Evolutionary conservation across 2,797 vertebrate species (phyloP).

Genomic region (Coccyzus lansbergi): DNA sequence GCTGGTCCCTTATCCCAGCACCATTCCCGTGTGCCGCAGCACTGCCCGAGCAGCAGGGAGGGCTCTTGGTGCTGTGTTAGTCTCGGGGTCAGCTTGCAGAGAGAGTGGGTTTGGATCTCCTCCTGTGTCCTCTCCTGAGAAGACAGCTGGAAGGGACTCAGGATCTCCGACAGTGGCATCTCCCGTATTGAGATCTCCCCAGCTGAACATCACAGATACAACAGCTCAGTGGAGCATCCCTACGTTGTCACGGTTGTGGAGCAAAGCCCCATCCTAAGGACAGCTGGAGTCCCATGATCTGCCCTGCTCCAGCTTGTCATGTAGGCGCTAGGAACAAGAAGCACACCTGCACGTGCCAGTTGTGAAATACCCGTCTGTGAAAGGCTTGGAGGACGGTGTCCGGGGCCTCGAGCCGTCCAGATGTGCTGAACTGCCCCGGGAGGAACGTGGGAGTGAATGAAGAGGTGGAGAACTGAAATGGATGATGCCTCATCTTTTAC

Average conservation of each 20-base stretch:
- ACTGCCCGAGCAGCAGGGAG: neutral
- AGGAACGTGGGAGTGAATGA: neutral
- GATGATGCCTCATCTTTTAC: neutral
- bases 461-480: neutral
- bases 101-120: neutral
- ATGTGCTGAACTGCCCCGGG: neutral
- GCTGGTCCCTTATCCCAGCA: neutral
- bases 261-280: rapidly evolving
- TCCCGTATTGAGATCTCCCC: neutral
- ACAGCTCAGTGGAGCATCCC: neutral
- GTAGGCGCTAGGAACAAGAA: neutral
- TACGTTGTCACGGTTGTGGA: neutral
- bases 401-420: neutral
- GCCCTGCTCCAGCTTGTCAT: neutral
- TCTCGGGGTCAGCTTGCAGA: neutral
- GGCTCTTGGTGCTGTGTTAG: neutral
- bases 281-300: neutral
- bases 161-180: neutral
- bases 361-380: neutral
- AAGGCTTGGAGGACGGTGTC: neutral
- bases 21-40: neutral
- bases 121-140: neutral
- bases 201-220: neutral
- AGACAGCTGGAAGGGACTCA: neutral
- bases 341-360: neutral